A percentile compares a stretch with the other conserved stretches of the same genome.
Conservation (phyloP, 2,113 vertebrate genomes). For the Dermatemys mawii region DNA sequence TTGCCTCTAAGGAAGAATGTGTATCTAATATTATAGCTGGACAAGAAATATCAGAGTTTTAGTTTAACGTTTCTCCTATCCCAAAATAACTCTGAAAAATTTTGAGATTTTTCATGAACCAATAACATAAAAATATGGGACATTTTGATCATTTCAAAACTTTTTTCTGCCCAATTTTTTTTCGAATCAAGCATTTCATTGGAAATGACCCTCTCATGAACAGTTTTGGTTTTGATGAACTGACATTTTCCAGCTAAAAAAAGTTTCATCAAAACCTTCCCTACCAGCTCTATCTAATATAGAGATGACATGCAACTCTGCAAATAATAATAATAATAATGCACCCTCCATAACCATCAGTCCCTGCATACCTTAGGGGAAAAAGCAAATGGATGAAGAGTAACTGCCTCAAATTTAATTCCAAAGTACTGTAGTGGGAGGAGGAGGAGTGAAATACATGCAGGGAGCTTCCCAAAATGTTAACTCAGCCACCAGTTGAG, state of each 20-base stretch:
- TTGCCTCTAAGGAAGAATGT: not conserved
- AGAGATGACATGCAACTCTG: not conserved
- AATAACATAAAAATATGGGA: not conserved
- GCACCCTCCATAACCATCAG: not conserved
- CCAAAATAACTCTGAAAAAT: not conserved
- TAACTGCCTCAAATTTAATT: not conserved
- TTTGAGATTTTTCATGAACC: not conserved
- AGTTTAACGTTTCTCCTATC: not conserved
- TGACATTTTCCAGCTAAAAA: not conserved
- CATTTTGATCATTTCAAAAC: too few species aligned
- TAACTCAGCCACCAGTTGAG: not conserved
- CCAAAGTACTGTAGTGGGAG: not conserved
- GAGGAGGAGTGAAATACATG: not conserved
- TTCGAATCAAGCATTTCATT: not conserved
- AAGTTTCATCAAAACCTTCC: not conserved
- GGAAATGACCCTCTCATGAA: not conserved
- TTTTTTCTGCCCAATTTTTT: not conserved
- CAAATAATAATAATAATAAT: fast-evolving
- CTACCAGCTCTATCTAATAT: not conserved
- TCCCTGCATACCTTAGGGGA: not conserved
- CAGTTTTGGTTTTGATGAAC: not conserved
- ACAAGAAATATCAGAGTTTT: not conserved
- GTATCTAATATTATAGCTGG: not conserved
- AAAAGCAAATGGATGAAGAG: not conserved
- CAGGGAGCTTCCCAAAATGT: not conserved